phyloP scores from a whole-genome alignment of 1,140 invertebrate genomes.

The Brachionus plicatilis region DNA sequence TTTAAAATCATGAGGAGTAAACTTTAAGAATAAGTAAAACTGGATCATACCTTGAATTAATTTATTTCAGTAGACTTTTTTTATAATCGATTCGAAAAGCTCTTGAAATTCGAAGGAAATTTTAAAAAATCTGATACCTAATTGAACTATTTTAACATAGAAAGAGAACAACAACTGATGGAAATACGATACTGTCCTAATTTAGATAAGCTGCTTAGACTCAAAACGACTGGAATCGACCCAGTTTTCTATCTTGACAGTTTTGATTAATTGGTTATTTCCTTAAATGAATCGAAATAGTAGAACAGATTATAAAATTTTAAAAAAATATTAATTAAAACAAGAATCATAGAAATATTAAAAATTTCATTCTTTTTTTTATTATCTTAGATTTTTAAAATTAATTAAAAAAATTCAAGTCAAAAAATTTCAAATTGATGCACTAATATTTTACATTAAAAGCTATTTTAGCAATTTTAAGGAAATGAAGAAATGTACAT shows the following conservation, averaged over 20 bases:
- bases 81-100: not conserved
- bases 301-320: not conserved
- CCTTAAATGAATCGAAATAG: not conserved
- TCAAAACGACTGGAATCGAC: not conserved
- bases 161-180: not conserved
- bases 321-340: not conserved
- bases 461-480: too few relatives aligned
- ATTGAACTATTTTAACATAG: not conserved
- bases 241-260: not conserved
- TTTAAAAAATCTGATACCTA: not conserved
- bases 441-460: too few relatives aligned
- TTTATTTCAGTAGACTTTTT: not conserved
- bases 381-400: too few relatives aligned
- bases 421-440: too few relatives aligned
- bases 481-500: too few relatives aligned
- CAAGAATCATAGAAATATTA: not conserved
- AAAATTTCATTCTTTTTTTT: not conserved
- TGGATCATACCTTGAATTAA: not conserved
- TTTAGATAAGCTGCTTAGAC: not conserved
- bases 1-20: not conserved
- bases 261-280: not conserved
- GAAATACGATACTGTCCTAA: not conserved
- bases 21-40: not conserved
- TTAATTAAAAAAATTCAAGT: too few relatives aligned
- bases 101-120: not conserved